phyloP scores from a whole-genome alignment of 2,888 invertebrate genomes.

The Eristalis arbustorum region DNA sequence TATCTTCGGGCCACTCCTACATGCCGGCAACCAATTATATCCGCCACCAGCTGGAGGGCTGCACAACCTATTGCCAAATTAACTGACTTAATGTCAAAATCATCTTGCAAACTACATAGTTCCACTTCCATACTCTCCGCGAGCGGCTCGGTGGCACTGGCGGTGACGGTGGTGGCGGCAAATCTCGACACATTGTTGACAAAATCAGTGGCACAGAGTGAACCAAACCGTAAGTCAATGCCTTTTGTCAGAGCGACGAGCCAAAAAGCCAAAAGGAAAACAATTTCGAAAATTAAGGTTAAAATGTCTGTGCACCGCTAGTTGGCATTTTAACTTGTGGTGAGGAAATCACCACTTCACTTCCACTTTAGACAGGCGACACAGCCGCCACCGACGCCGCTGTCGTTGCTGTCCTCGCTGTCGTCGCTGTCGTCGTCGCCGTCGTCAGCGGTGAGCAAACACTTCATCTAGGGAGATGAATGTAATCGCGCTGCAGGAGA shows the following conservation, averaged over 20 bases:
- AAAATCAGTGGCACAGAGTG: constrained; percentile 58
- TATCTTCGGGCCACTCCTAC: constrained; percentile 58
- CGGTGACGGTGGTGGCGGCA: background rate
- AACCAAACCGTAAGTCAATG: constrained; percentile 53
- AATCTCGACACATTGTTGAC: constrained; percentile 45
- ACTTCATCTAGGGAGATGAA: constrained; percentile 66
- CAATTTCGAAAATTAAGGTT: constrained; percentile 61
- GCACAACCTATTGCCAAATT: constrained; percentile 70
- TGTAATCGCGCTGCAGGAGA: constrained; percentile 61
- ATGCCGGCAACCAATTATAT: constrained; percentile 51
- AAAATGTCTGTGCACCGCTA: constrained; percentile 60
- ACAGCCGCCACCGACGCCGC: constrained; percentile 1
- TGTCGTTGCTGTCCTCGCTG: background rate
- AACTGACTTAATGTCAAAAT: constrained; percentile 70
- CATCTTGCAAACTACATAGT: constrained; percentile 57
- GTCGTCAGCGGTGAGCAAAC: constrained; percentile 13
- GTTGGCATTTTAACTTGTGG: constrained; percentile 63
- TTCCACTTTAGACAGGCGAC: constrained; percentile 67
- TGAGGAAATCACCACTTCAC: constrained; percentile 68
- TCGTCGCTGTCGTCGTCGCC: background rate
- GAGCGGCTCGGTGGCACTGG: background rate
- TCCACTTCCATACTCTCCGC: constrained; percentile 9
- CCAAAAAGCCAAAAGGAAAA: background rate
- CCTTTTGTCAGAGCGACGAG: constrained; percentile 11
- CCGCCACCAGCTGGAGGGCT: constrained; percentile 51